A percentile compares a stretch with the other conserved stretches of the same genome.
Conservation (phyloP, 2,797 vertebrate species). For the Acanthis flammea region DNA sequence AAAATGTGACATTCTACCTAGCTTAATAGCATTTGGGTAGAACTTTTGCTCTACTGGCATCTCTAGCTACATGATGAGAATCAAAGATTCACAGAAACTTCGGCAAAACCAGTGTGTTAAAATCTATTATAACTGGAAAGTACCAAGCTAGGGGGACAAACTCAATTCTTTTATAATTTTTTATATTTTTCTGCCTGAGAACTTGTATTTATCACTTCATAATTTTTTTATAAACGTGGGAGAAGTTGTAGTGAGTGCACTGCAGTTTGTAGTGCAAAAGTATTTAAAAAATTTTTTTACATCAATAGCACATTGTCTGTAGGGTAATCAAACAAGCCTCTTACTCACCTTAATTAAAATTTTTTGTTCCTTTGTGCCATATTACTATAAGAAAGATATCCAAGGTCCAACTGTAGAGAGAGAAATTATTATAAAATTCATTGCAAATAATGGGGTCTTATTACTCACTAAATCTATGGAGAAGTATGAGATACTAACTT, state of each 20-base stretch:
- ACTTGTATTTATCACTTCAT: background rate
- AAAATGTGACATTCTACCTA: background rate
- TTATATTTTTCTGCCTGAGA: constrained; percentile 21
- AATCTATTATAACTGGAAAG: background rate
- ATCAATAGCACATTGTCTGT: constrained; percentile 30
- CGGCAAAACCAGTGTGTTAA: background rate
- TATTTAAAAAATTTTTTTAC: background rate
- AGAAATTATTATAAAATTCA: constrained; percentile 46
- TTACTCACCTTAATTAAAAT: constrained; percentile 53
- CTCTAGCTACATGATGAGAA: background rate
- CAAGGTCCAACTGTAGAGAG: constrained; percentile 39
- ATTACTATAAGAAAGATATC: constrained; percentile 30
- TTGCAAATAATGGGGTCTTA: constrained; percentile 11
- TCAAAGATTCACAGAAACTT: background rate
- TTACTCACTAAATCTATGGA: constrained; percentile 5
- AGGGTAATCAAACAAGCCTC: constrained; percentile 36
- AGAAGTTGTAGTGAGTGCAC: background rate
- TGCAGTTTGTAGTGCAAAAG: background rate
- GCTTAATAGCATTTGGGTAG: background rate
- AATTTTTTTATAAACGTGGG: background rate
- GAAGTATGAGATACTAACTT: constrained; percentile 7
- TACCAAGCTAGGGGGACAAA: background rate
- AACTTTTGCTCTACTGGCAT: background rate
- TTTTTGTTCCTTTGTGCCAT: constrained; percentile 34
- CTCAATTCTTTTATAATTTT: background rate